Conservation (phyloP, 2,888 invertebrate genomes). For the Drosophila monieri region DNA sequence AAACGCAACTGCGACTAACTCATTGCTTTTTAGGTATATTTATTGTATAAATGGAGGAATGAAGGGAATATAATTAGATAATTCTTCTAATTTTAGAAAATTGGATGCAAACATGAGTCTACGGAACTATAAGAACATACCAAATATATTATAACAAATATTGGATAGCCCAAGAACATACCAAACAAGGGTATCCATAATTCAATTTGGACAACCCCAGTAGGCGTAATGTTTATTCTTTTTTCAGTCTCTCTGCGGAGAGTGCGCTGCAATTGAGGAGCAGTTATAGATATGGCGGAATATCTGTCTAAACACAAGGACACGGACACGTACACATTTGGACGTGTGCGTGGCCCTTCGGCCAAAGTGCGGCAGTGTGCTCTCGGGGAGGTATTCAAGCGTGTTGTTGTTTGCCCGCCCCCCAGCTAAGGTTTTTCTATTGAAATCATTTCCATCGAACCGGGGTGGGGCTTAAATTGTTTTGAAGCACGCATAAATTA, state of each 20-base stretch:
- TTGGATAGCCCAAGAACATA: too few relatives aligned
- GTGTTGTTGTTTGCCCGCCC: conserved; percentile 31
- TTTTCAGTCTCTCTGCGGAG: conserved; percentile 58
- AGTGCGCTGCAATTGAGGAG: conserved; percentile 70
- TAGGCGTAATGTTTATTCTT: conserved; percentile 33
- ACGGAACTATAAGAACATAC: too few relatives aligned
- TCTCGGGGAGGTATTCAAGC: conserved; percentile 54
- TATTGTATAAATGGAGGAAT: neutral
- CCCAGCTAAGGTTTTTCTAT: conserved; percentile 50
- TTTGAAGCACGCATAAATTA: conserved; percentile 69
- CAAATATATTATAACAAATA: too few relatives aligned
- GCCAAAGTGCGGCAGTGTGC: conserved; percentile 16
- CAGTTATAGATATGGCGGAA: conserved; percentile 62
- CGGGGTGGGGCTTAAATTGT: conserved; percentile 54
- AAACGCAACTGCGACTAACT: conserved; percentile 46
- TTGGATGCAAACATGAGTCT: neutral
- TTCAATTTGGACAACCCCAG: neutral
- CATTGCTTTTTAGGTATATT: neutral
- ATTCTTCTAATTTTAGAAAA: neutral
- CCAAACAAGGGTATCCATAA: neutral
- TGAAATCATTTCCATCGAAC: conserved; percentile 67
- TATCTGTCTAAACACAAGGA: conserved; percentile 15
- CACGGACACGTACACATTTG: conserved; percentile 8
- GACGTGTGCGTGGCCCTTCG: conserved; percentile 14
- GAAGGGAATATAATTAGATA: neutral